These are phyloP conservation scores for Larimichthys crocea DNA, from an alignment of 2,113 vertebrate genomes.

Conservation along the genomic window DNA sequence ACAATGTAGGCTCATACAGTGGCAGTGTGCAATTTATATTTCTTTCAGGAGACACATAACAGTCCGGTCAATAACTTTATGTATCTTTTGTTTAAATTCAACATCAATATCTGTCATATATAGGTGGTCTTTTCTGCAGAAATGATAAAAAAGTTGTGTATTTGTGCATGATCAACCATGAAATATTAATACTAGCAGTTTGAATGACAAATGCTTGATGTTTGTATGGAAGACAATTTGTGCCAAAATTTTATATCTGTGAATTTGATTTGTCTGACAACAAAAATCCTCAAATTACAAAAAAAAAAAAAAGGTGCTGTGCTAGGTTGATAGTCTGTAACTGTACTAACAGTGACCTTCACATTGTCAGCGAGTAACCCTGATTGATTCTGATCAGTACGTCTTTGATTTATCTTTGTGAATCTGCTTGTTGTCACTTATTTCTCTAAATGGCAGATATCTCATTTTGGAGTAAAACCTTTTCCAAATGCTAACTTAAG, in stretches of 20 bases:
- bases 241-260: neutral
- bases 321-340: neutral
- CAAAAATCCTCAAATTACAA: neutral
- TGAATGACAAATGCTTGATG: neutral
- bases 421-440: slow-evolving; percentile 38
- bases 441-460: slow-evolving; percentile 57
- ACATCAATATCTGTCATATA: neutral
- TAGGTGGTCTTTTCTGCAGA: neutral
- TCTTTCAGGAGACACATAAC: neutral
- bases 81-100: neutral
- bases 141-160: neutral
- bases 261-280: neutral
- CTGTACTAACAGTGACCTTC: neutral
- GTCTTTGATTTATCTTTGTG: slow-evolving; percentile 43
- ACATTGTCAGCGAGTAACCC: slow-evolving; percentile 5
- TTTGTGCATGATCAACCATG: neutral
- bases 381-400: slow-evolving; percentile 9
- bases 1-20: neutral
- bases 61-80: neutral
- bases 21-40: neutral
- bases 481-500: slow-evolving; percentile 49
- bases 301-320: neutral
- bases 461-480: slow-evolving; percentile 42
- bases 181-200: neutral
- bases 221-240: neutral